Evolutionary conservation across 1,140 invertebrate species (phyloP).

Genomic region (Mizuhopecten yessoensis): DNA sequence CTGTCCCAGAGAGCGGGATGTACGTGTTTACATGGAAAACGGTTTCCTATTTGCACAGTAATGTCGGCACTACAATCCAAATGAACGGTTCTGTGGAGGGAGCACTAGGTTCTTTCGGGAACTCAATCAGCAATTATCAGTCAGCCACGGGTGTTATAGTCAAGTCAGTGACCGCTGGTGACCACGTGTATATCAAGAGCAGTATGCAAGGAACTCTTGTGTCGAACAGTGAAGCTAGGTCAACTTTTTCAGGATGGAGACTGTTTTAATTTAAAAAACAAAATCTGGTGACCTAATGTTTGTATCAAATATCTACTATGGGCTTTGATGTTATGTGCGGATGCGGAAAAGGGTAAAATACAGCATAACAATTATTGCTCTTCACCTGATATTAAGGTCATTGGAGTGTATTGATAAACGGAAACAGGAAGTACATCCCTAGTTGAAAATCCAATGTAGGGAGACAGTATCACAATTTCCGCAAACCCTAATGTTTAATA

Average conservation of each 20-base stretch:
- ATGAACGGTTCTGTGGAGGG: background rate
- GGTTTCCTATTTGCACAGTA: background rate
- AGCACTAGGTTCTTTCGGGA: background rate
- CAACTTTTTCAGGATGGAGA: background rate
- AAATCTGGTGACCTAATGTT: no score
- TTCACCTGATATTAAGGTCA: no score
- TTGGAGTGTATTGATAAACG: no score
- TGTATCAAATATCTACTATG: no score
- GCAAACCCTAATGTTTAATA: no score
- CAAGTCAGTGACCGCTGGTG: background rate
- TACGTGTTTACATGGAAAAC: background rate
- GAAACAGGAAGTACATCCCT: no score
- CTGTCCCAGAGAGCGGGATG: background rate
- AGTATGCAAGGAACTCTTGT: background rate
- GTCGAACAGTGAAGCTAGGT: background rate
- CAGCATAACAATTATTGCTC: no score
- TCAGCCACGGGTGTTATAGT: background rate
- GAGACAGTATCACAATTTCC: no score
- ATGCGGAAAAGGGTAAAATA: no score
- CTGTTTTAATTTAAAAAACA: conserved; percentile 19
- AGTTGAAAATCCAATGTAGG: no score
- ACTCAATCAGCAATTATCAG: background rate
- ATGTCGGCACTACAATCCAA: background rate
- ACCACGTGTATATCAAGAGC: background rate
- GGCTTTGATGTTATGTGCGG: no score